Evolutionary conservation across 35 echinoderm and acorn worm genomes (phyloP).

Genomic region (Apostichopus parvimensis): DNA sequence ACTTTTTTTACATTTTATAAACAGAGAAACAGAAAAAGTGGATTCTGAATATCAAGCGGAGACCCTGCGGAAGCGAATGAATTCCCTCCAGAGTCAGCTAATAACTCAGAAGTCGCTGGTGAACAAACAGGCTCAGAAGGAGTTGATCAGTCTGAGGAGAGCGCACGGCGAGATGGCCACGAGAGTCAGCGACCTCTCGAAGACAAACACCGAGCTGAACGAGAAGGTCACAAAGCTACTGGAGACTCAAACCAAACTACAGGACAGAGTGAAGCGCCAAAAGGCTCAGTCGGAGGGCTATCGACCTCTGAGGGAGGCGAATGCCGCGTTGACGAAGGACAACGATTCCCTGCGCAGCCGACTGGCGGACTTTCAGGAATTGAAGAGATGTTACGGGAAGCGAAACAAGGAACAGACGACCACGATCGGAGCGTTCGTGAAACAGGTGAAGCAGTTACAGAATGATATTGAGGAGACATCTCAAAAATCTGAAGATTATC

Average conservation of each 20-base stretch:
- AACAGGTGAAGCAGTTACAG: conserved; percentile 66
- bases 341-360: background rate
- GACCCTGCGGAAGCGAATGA: conserved; percentile 48
- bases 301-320: conserved; percentile 7
- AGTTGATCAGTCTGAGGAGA: conserved; percentile 60
- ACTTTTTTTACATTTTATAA: background rate
- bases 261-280: conserved; percentile 36
- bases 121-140: conserved; percentile 68
- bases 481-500: background rate
- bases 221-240: conserved; percentile 47
- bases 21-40: conserved; percentile 46
- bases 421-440: conserved; percentile 74
- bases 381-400: conserved; percentile 60
- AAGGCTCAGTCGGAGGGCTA: conserved; percentile 39
- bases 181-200: conserved; percentile 55
- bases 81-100: conserved; percentile 55
- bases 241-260: conserved; percentile 16
- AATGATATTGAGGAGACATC: conserved; percentile 64
- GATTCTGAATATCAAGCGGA: conserved; percentile 38
- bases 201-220: conserved; percentile 62
- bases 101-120: conserved; percentile 48
- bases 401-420: conserved; percentile 79
- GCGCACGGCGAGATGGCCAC: conserved; percentile 50
- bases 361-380: conserved; percentile 60
- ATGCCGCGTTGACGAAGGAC: conserved; percentile 9